Evolutionary conservation across 2,113 vertebrate genomes (phyloP).

Genomic region (Brienomyrus brachyistius): DNA sequence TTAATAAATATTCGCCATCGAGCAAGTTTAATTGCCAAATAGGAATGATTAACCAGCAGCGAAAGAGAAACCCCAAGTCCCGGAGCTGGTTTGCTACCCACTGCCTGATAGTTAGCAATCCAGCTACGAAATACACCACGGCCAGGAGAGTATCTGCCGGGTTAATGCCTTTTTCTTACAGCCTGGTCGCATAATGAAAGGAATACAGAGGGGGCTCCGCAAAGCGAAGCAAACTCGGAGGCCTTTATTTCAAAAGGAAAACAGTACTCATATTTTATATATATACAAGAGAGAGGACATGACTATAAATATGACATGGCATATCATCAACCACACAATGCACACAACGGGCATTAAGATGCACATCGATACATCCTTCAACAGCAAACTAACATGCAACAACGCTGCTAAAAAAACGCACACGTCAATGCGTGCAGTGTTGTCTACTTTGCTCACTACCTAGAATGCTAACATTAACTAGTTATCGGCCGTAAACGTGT

Average conservation of each 20-base stretch:
- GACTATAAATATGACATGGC: neutral
- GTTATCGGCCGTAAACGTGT: neutral
- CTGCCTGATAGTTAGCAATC: neutral
- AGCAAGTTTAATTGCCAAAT: neutral
- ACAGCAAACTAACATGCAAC: neutral
- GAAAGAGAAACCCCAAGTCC: neutral
- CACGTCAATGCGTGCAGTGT: neutral
- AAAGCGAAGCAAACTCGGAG: neutral
- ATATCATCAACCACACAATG: neutral
- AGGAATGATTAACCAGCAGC: neutral
- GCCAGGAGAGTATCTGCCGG: neutral
- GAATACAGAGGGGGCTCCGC: neutral
- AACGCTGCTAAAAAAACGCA: neutral
- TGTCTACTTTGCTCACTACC: neutral
- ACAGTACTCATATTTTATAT: neutral
- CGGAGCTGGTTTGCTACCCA: neutral
- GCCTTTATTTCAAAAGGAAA: neutral
- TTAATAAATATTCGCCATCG: neutral
- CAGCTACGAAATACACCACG: neutral
- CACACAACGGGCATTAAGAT: neutral
- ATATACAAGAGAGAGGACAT: neutral
- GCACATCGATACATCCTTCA: neutral
- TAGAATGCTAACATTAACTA: neutral
- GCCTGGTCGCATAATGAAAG: neutral
- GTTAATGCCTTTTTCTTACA: neutral